These are phyloP conservation scores for Cacatua alba DNA, from an alignment of 2,113 vertebrate genomes.

Conservation along the genomic window DNA sequence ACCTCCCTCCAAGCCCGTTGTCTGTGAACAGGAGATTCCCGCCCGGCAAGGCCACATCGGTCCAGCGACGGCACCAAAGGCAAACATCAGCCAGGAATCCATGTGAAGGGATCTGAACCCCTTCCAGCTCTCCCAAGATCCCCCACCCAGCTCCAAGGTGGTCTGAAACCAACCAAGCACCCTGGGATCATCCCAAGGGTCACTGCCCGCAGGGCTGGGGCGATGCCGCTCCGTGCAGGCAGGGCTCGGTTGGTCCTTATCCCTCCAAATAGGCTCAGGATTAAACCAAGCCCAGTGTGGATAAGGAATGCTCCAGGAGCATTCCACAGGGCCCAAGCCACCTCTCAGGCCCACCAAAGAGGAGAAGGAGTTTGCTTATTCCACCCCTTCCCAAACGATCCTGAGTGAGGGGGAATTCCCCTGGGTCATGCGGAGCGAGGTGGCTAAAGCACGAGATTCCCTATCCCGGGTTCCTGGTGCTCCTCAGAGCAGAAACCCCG, in stretches of 20 bases:
- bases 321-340: not conserved
- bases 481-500: too few relatives aligned
- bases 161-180: not conserved
- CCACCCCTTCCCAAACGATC: not conserved
- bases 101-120: not conserved
- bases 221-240: fast-evolving
- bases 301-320: not conserved
- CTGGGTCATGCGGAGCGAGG: not conserved
- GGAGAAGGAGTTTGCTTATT: not conserved
- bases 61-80: not conserved
- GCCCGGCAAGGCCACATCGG: not conserved
- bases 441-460: fast-evolving
- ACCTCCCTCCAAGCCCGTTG: not conserved
- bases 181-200: not conserved
- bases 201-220: not conserved
- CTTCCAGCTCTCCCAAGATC: not conserved
- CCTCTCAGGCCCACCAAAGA: not conserved
- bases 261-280: not conserved
- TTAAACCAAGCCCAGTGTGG: not conserved
- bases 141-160: not conserved
- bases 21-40: not conserved
- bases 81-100: not conserved
- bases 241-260: not conserved
- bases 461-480: not conserved
- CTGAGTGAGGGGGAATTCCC: not conserved